A percentile compares a stretch with the other conserved stretches of the same genome.
These are phyloP conservation scores for Apostichopus leukothele DNA, from an alignment of 53 echinoderm and acorn worm species.

Conservation along the genomic window DNA sequence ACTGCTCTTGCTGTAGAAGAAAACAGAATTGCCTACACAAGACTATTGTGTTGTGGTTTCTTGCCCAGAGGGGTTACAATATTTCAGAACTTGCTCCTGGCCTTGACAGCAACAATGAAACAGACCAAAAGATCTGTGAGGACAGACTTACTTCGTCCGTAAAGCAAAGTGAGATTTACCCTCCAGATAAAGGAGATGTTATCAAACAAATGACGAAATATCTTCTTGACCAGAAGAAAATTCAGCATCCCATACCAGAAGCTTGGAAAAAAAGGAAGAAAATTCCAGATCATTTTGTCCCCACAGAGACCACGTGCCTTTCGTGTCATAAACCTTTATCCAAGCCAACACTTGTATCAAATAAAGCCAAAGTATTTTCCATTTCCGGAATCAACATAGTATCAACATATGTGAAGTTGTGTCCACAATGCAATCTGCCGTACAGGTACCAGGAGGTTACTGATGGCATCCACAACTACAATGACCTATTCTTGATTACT, in stretches of 20 bases:
- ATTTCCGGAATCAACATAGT: background rate
- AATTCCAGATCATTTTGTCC: background rate
- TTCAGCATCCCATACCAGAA: background rate
- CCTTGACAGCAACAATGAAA: background rate
- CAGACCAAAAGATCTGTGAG: background rate
- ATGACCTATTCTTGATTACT: constrained; percentile 20
- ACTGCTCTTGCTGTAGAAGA: constrained; percentile 23
- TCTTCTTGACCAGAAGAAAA: background rate
- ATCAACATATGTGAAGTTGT: constrained; percentile 21
- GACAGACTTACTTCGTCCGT: background rate
- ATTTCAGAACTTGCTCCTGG: background rate
- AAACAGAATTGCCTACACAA: constrained; percentile 27
- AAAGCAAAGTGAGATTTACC: background rate
- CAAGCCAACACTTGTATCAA: background rate
- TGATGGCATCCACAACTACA: constrained; percentile 28
- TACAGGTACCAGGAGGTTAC: constrained; percentile 28
- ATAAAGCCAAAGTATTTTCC: background rate
- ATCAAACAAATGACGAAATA: background rate
- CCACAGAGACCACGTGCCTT: background rate
- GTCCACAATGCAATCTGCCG: constrained; percentile 7
- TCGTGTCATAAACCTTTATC: background rate
- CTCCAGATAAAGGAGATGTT: constrained; percentile 5
- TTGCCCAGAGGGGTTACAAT: background rate
- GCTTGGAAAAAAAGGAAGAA: background rate
- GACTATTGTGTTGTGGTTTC: constrained; percentile 5